These are phyloP conservation scores for Microcaecilia unicolor DNA, from an alignment of 2,797 vertebrate genomes.

Conservation along the genomic window DNA sequence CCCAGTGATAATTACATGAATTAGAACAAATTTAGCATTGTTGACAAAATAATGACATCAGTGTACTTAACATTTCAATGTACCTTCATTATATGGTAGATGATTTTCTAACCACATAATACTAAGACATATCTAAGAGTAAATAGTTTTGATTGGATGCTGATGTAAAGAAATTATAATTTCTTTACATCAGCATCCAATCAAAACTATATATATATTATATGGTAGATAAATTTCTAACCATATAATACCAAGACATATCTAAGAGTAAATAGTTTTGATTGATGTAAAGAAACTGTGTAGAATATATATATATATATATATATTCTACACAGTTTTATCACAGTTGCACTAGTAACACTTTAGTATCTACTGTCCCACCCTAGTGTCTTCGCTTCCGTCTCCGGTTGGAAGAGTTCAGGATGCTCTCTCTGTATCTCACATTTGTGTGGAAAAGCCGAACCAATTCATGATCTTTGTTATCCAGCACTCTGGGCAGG, in stretches of 20 bases:
- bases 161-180: neutral
- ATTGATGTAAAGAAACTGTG: too few species aligned
- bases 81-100: slow-evolving; percentile 2
- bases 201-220: neutral
- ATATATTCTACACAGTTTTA: neutral
- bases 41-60: slow-evolving; percentile 9
- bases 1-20: too few species aligned
- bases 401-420: slow-evolving; percentile 27
- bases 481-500: slow-evolving; percentile 83
- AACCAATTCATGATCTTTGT: slow-evolving; percentile 87
- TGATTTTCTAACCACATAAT: slow-evolving; percentile 6
- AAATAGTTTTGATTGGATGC: neutral
- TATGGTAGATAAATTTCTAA: slow-evolving; percentile 5
- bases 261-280: slow-evolving; percentile 9
- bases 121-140: slow-evolving; percentile 29
- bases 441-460: slow-evolving; percentile 56
- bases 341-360: slow-evolving; percentile 4
- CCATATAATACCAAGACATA: slow-evolving; percentile 22
- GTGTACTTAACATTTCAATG: slow-evolving; percentile 14
- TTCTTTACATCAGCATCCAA: neutral
- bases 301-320: neutral
- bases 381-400: slow-evolving; percentile 44
- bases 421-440: slow-evolving; percentile 30
- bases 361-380: neutral
- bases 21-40: neutral